A percentile compares a stretch with the other conserved stretches of the same genome.
Evolutionary conservation across 2,888 invertebrate species (phyloP).

Genomic region (Caenorhabditis afra): DNA sequence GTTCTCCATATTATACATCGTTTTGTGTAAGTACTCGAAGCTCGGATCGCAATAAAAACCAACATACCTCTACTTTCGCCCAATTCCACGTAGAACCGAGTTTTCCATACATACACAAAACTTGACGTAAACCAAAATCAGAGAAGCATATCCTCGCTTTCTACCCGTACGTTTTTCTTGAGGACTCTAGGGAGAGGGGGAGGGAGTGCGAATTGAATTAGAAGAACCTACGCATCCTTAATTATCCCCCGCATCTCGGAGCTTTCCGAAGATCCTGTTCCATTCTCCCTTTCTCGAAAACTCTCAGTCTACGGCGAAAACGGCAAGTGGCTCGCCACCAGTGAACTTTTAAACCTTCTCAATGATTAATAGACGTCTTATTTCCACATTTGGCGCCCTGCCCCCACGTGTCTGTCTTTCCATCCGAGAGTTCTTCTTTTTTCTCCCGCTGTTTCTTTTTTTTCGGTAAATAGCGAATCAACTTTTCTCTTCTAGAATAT

Average conservation of each 20-base stretch:
- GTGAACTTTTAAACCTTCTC: constrained; percentile 53
- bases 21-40: constrained; percentile 8
- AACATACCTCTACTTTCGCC: neutral
- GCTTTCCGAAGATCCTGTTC: constrained; percentile 37
- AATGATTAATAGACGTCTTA: constrained; percentile 55
- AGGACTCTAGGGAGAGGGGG: constrained; percentile 37
- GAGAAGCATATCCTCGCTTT: constrained; percentile 7
- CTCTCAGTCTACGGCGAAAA: neutral
- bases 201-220: constrained; percentile 53
- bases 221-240: constrained; percentile 54
- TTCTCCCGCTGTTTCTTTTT: neutral
- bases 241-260: constrained; percentile 37
- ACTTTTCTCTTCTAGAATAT: constrained; percentile 5
- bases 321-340: neutral
- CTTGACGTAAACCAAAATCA: constrained; percentile 14
- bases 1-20: constrained; percentile 41
- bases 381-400: constrained; percentile 31
- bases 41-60: constrained; percentile 18
- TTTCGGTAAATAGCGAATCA: neutral
- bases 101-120: neutral
- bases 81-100: neutral
- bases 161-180: constrained; percentile 18
- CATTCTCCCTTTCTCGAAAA: constrained; percentile 10
- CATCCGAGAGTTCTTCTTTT: constrained; percentile 6
- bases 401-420: constrained; percentile 33